Evolutionary conservation across 2,113 vertebrate genomes (phyloP), one percentile per base, ranked within the genome.

Genomic region (Seriola quinqueradiata): DNA sequence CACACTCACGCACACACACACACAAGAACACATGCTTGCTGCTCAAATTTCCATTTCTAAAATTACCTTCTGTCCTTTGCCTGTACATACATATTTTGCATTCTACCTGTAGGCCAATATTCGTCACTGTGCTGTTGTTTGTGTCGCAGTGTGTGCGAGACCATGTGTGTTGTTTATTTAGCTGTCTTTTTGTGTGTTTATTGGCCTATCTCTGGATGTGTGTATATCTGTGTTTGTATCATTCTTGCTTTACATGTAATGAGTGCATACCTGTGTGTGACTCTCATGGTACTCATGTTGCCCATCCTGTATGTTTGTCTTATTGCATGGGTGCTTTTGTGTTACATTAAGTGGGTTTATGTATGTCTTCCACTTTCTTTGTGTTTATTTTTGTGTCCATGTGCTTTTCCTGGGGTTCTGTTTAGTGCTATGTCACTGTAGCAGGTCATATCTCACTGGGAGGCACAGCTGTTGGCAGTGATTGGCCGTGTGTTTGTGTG

Each of bases 1-100:
- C 46, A 48, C 16, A 48, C 46, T 17, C 46, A 48, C 14, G 5
- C 46, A 5, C 46, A 48, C 10, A 1, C 13, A 48, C 46, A 48
- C 16, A 77, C 28, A 83, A 36, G 8, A 32, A 23, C 34, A 67
- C 19, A 80, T 81, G 66, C 40, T 67, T 4, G 54, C 50, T 83
- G 71, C 34, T 50, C 28, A 79, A 12, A 85, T 86, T 82, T 81
- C 60, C 82, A 77, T 87, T 77, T 90, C 86, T 85, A 84, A 88
- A 87, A 90, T 86, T 44, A 83, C 60, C 71, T 70, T 70, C 42
- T 84, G 70, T 72, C 68, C 70, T 79, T 82, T 84, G 46, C 52
- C 36, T 85, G 48, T 58, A 65, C 69, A 84, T 70, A 57, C 66
- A 84, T 61, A 76, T 70, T 89, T 77, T 59, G 14, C 59, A 83